phyloP scores from a whole-genome alignment of 2,113 vertebrate genomes.

The Hiodon alosoides region DNA sequence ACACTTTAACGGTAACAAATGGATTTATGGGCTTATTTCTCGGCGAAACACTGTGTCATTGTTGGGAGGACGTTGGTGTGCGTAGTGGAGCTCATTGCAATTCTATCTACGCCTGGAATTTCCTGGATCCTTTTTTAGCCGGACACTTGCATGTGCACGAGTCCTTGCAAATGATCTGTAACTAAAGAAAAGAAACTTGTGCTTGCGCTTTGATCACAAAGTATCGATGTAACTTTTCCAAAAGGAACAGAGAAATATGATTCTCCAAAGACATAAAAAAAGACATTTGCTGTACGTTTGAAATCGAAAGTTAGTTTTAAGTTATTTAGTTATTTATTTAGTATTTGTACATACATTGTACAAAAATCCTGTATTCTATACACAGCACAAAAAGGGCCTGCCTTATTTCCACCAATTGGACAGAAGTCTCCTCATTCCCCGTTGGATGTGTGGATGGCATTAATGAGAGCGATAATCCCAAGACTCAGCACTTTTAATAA shows the following conservation, averaged over 20 bases:
- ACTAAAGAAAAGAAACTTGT: not conserved
- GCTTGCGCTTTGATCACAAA: not conserved
- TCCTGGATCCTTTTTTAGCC: slow-evolving; percentile 33
- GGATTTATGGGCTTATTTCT: not conserved
- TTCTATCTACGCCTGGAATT: slow-evolving; percentile 34
- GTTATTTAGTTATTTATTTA: no score
- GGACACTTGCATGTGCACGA: slow-evolving; percentile 24
- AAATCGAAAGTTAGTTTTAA: no score
- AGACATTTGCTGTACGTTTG: not conserved
- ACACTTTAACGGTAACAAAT: not conserved
- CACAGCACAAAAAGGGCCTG: no score
- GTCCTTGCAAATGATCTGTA: slow-evolving; percentile 1
- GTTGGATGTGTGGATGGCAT: no score
- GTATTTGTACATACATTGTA: no score
- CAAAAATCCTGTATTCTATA: no score
- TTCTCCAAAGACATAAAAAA: not conserved
- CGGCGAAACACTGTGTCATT: not conserved
- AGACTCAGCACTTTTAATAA: no score
- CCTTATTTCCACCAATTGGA: no score
- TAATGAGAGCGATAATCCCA: no score
- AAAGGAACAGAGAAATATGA: not conserved
- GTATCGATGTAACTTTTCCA: not conserved
- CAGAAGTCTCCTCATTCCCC: no score
- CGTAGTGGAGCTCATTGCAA: slow-evolving; percentile 32
- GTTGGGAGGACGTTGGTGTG: not conserved